phyloP scores from a whole-genome alignment of 2,888 invertebrate genomes.

The Baronia brevicornis region DNA sequence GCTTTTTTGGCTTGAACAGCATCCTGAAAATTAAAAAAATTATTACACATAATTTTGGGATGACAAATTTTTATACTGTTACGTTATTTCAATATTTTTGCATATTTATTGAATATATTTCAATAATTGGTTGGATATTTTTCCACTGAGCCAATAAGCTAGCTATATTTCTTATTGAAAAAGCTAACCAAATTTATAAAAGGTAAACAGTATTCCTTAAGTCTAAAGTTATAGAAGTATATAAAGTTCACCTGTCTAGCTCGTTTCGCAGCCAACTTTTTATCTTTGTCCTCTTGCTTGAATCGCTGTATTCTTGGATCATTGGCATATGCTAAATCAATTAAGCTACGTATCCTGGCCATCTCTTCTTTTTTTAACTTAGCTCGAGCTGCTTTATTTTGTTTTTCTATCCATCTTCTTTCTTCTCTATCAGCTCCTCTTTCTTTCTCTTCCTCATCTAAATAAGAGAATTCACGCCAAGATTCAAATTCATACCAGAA shows the following conservation, averaged over 20 bases:
- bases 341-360: slow-evolving; percentile 90
- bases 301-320: slow-evolving; percentile 96
- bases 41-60: background rate
- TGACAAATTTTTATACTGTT: background rate
- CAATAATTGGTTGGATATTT: no score
- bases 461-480: slow-evolving; percentile 98
- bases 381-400: slow-evolving; percentile 94
- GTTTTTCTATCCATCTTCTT: slow-evolving; percentile 98
- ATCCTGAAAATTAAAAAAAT: slow-evolving; percentile 63
- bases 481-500: slow-evolving; percentile 99
- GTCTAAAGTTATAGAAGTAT: no score
- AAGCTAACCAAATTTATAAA: no score
- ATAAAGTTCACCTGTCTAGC: slow-evolving; percentile 89
- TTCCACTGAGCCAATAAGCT: no score
- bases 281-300: slow-evolving; percentile 94
- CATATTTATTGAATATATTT: slow-evolving; percentile 8
- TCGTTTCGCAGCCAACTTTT: slow-evolving; percentile 89
- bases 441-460: slow-evolving; percentile 99
- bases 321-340: slow-evolving; percentile 94
- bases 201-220: no score
- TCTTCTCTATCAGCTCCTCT: slow-evolving; percentile 97
- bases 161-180: no score
- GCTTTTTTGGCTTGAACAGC: slow-evolving; percentile 88
- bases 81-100: background rate
- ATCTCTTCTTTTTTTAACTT: slow-evolving; percentile 98